Evolutionary conservation across 53 echinoderm and acorn worm species (phyloP).

Genomic region (Stichopus horrens): DNA sequence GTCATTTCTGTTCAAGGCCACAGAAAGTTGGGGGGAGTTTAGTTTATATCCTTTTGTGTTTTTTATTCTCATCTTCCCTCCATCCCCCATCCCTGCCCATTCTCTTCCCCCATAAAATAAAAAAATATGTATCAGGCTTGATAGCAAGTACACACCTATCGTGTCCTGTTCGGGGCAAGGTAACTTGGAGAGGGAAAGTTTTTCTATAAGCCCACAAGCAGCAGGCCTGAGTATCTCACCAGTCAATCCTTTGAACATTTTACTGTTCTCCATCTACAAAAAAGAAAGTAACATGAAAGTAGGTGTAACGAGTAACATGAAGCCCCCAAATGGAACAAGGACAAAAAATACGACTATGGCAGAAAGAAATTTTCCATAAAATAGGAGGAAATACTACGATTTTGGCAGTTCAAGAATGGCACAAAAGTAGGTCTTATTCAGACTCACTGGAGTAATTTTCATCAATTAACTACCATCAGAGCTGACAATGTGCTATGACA

Average conservation of each 20-base stretch:
- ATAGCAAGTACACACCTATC: slow-evolving; percentile 53
- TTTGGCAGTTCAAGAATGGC: not conserved
- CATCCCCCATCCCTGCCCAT: no score
- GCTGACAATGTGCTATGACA: no score
- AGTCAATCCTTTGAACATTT: slow-evolving; percentile 86
- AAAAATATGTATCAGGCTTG: not conserved
- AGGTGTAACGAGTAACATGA: not conserved
- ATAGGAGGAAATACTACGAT: not conserved
- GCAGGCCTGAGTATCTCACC: slow-evolving; percentile 93
- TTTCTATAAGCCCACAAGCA: slow-evolving; percentile 86
- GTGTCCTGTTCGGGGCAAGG: slow-evolving; percentile 79
- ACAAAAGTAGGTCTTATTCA: not conserved
- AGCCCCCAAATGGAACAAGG: not conserved
- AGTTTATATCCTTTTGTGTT: not conserved
- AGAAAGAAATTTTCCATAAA: not conserved
- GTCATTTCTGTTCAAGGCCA: not conserved
- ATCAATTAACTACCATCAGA: no score
- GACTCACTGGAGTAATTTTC: no score
- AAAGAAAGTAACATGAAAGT: not conserved
- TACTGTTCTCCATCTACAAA: slow-evolving; percentile 75
- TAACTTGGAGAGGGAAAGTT: slow-evolving; percentile 83
- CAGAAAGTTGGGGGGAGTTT: not conserved
- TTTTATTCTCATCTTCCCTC: no score
- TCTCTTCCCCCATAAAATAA: no score
- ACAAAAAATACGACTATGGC: not conserved